phyloP scores from a whole-genome alignment of 2,888 invertebrate species.

The Nomada fucata region DNA sequence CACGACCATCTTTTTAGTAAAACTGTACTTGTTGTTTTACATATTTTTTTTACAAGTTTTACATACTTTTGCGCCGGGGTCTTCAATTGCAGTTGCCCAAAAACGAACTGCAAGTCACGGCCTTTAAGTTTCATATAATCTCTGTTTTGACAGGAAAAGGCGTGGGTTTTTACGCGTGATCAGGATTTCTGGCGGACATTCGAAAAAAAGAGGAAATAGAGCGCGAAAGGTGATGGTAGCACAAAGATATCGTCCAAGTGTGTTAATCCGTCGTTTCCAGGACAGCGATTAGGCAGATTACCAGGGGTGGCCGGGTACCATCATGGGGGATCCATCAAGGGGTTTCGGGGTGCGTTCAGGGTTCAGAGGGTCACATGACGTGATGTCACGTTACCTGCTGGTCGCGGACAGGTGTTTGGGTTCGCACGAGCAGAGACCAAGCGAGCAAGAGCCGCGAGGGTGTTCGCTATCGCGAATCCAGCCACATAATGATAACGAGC shows the following conservation, averaged over 20 bases:
- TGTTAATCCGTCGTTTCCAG: constrained; percentile 64
- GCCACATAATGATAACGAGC: constrained; percentile 70
- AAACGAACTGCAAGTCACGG: too few species aligned
- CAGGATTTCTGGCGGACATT: background rate
- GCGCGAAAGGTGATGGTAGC: constrained; percentile 15
- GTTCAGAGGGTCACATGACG: constrained; percentile 73
- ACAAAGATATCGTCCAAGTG: constrained; percentile 48
- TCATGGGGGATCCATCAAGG: constrained; percentile 32
- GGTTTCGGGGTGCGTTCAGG: constrained; percentile 44
- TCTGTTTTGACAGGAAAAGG: too few species aligned
- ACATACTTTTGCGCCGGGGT: too few species aligned
- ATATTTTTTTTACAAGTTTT: too few species aligned
- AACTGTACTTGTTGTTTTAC: too few species aligned
- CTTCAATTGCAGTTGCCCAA: too few species aligned
- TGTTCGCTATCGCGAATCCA: constrained; percentile 69
- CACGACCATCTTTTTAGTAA: too few species aligned
- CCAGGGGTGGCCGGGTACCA: constrained; percentile 61
- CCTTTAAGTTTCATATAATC: too few species aligned
- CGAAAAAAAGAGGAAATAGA: background rate
- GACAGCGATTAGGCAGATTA: constrained; percentile 76
- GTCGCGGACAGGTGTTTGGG: constrained; percentile 71
- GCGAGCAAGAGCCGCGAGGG: constrained; percentile 47
- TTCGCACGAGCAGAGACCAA: constrained; percentile 69
- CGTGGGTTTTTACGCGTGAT: background rate
- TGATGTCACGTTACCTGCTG: constrained; percentile 78